These are phyloP conservation scores for Cantharis nigra DNA, from an alignment of 2,888 invertebrate species.

Conservation along the genomic window DNA sequence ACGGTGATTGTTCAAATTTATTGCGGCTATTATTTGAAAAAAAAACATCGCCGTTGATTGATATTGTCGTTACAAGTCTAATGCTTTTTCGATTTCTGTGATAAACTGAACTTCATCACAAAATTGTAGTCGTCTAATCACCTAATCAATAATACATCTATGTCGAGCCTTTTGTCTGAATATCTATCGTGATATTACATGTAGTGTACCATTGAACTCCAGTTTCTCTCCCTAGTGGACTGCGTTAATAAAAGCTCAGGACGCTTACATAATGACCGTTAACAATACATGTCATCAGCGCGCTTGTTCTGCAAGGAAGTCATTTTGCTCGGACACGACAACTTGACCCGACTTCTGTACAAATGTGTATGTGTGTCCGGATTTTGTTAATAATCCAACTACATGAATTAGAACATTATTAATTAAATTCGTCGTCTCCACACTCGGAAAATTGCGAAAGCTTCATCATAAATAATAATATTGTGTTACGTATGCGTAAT, in stretches of 20 bases:
- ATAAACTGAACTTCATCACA: background rate
- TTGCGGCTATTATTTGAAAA: background rate
- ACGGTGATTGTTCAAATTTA: background rate
- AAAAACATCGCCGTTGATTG: background rate
- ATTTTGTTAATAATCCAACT: background rate
- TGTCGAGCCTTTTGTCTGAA: slow-evolving; percentile 24
- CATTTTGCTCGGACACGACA: slow-evolving; percentile 50
- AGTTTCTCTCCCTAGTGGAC: slow-evolving; percentile 37
- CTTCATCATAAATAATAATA: background rate
- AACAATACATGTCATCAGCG: slow-evolving; percentile 55
- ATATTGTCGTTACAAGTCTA: background rate
- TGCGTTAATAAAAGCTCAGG: slow-evolving; percentile 50
- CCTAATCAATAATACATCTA: slow-evolving; percentile 27
- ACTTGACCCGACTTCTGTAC: slow-evolving; percentile 32
- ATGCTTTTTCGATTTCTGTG: background rate
- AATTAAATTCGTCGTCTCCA: background rate
- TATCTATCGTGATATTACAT: slow-evolving; percentile 30
- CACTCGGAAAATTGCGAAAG: background rate
- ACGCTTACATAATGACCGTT: slow-evolving; percentile 55
- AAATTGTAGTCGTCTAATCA: slow-evolving; percentile 24
- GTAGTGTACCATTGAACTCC: slow-evolving; percentile 37
- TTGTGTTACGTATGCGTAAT: background rate
- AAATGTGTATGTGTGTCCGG: background rate
- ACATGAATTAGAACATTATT: background rate
- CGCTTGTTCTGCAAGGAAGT: slow-evolving; percentile 55